Evolutionary conservation across 2,113 vertebrate genomes (phyloP).

Genomic region (Neolamprologus ventralis): DNA sequence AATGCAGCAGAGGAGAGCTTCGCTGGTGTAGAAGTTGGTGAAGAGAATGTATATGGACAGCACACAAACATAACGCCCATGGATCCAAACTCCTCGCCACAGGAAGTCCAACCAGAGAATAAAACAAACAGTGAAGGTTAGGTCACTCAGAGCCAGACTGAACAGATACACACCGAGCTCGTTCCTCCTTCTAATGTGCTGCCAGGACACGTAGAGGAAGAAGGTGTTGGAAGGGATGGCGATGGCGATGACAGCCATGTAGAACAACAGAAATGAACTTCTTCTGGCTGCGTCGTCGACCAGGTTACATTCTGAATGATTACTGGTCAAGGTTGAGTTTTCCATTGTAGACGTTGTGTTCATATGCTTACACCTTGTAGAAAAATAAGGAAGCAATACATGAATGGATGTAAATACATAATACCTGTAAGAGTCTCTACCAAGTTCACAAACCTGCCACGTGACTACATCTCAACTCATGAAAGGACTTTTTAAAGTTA

Average conservation of each 20-base stretch:
- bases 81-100: slow-evolving; percentile 71
- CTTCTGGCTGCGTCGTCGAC: neutral
- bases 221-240: slow-evolving; percentile 78
- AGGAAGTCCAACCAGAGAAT: slow-evolving; percentile 80
- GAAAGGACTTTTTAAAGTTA: neutral
- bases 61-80: slow-evolving; percentile 49
- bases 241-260: slow-evolving; percentile 69
- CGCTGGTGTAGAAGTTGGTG: slow-evolving; percentile 83
- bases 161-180: slow-evolving; percentile 84
- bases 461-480: neutral
- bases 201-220: slow-evolving; percentile 75
- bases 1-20: slow-evolving; percentile 81
- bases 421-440: neutral
- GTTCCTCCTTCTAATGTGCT: slow-evolving; percentile 78
- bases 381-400: neutral
- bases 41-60: slow-evolving; percentile 68
- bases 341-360: neutral
- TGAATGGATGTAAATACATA: neutral
- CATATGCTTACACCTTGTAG: neutral
- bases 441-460: neutral
- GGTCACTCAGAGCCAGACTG: slow-evolving; percentile 80
- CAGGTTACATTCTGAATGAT: slow-evolving; percentile 58
- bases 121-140: slow-evolving; percentile 73
- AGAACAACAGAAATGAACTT: slow-evolving; percentile 68
- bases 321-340: slow-evolving; percentile 18